phyloP scores from a whole-genome alignment of 2,888 invertebrate species.

The Oligia strigilis region DNA sequence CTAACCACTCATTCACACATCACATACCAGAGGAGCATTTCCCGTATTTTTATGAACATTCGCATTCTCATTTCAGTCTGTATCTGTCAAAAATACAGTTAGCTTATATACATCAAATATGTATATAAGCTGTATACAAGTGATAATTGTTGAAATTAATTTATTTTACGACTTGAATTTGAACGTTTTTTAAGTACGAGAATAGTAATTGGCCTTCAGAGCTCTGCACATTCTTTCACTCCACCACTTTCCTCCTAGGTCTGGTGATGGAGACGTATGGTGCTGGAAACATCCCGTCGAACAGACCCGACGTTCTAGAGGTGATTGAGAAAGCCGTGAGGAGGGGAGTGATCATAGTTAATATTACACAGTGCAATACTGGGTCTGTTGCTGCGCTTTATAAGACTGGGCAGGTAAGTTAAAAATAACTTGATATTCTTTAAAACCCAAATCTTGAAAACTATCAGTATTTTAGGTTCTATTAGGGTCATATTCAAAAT shows the following conservation, averaged over 20 bases:
- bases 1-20: not conserved
- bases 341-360: constrained; percentile 96
- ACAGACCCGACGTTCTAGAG: constrained; percentile 94
- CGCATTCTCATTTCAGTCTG: not conserved
- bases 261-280: constrained; percentile 98
- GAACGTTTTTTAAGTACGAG: no score
- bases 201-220: not conserved
- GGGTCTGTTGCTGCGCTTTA: constrained; percentile 95
- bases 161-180: no score
- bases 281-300: constrained; percentile 97
- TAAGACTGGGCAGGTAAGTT: constrained; percentile 94
- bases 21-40: not conserved
- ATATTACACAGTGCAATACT: constrained; percentile 97
- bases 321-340: constrained; percentile 93
- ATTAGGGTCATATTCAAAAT: no score
- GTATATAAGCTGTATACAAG: no score
- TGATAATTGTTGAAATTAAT: not conserved
- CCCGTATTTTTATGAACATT: not conserved
- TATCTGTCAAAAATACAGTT: not conserved
- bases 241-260: constrained; percentile 80
- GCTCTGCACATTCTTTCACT: not conserved
- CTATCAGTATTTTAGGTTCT: not conserved
- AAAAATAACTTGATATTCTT: no score
- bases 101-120: no score
- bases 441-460: not conserved